Evolutionary conservation across 2,888 invertebrate genomes (phyloP).

Genomic region (Mesorhabditis spiculigera): DNA sequence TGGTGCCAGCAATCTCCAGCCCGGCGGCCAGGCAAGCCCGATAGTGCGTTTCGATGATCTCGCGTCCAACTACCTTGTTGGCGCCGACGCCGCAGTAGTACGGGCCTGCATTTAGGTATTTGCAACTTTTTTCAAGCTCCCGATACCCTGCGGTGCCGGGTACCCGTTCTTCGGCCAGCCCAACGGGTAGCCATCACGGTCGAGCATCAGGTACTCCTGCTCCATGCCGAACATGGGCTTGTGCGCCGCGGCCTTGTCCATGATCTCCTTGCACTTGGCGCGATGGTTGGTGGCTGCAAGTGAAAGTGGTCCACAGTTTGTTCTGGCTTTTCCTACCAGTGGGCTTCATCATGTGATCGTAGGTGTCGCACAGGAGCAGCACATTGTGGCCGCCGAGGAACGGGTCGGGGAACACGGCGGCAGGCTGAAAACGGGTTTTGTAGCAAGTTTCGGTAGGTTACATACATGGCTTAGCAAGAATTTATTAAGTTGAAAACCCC

Average conservation of each 20-base stretch:
- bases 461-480: too few species aligned
- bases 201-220: slow-evolving; percentile 65
- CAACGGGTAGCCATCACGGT: slow-evolving; percentile 59
- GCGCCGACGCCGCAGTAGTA: slow-evolving; percentile 94
- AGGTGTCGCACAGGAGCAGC: slow-evolving; percentile 78
- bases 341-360: slow-evolving; percentile 48
- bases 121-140: too few species aligned
- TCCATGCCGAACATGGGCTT: slow-evolving; percentile 66
- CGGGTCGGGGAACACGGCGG: slow-evolving; percentile 89
- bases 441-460: too few species aligned
- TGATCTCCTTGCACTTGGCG: slow-evolving; percentile 60
- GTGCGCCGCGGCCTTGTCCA: slow-evolving; percentile 60
- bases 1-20: slow-evolving; percentile 84
- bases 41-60: slow-evolving; percentile 94
- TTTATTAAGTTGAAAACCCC: not conserved
- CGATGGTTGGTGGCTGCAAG: slow-evolving; percentile 62
- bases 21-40: slow-evolving; percentile 89
- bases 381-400: slow-evolving; percentile 79
- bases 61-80: slow-evolving; percentile 78
- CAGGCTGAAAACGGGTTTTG: slow-evolving; percentile 66
- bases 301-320: not conserved
- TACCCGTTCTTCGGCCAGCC: slow-evolving; percentile 59
- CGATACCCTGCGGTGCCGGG: slow-evolving; percentile 57
- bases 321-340: slow-evolving; percentile 30
- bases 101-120: slow-evolving; percentile 68